phyloP scores from a whole-genome alignment of 2,113 vertebrate species.

The Zapus hudsonius region DNA sequence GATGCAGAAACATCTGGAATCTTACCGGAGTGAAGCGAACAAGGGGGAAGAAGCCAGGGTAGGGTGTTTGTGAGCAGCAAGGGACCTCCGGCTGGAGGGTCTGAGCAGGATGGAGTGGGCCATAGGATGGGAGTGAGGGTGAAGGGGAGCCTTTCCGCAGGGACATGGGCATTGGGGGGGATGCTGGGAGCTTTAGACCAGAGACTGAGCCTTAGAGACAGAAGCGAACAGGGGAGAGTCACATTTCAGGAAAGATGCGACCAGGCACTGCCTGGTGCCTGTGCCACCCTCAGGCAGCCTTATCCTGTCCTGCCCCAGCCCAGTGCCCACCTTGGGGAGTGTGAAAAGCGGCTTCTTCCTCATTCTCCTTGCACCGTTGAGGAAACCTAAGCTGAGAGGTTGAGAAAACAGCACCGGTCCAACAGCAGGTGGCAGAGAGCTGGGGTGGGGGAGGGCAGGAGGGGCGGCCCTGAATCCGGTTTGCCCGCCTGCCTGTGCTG shows the following conservation, averaged over 20 bases:
- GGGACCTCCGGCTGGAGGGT: too few relatives aligned
- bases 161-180: background rate
- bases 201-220: background rate
- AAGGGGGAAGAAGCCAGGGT: too few relatives aligned
- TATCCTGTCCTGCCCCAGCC: background rate
- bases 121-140: background rate
- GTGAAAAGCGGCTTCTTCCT: background rate
- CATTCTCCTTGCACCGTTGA: background rate
- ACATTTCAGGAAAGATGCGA: too few relatives aligned
- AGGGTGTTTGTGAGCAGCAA: too few relatives aligned
- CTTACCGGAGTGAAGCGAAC: background rate
- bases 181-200: background rate
- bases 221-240: background rate
- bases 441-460: too few relatives aligned
- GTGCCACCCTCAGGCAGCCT: accelerated
- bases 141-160: background rate
- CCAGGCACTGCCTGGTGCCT: accelerated
- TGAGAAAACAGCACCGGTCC: background rate
- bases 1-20: background rate
- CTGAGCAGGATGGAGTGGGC: too few relatives aligned
- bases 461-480: background rate
- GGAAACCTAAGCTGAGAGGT: background rate
- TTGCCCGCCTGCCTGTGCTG: background rate
- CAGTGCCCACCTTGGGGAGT: background rate
- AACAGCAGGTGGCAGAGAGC: background rate